Evolutionary conservation across 2,888 invertebrate genomes (phyloP).

Genomic region (Tetheella fluctuosa): DNA sequence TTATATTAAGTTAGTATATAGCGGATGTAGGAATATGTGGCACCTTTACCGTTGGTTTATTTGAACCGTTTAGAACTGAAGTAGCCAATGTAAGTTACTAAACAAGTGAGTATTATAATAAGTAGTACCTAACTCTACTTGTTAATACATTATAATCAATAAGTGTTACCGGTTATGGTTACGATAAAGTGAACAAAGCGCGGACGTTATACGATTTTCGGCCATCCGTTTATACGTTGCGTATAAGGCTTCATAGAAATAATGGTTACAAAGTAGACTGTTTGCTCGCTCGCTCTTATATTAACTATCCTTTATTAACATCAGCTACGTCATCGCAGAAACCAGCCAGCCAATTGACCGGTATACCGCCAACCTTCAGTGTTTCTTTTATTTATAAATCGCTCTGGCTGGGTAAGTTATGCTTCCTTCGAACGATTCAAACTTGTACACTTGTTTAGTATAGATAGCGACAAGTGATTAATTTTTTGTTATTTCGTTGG

Average conservation of each 20-base stretch:
- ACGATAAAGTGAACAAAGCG: slow-evolving; percentile 68
- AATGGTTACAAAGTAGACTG: slow-evolving; percentile 64
- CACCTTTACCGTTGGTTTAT: background rate
- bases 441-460: slow-evolving; percentile 9
- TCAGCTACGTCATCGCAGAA: slow-evolving; percentile 79
- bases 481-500: background rate
- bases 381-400: slow-evolving; percentile 83
- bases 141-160: slow-evolving; percentile 48
- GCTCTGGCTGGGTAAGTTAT: slow-evolving; percentile 79
- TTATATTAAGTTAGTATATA: background rate
- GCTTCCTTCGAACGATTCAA: slow-evolving; percentile 55
- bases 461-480: background rate
- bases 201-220: slow-evolving; percentile 78
- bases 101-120: slow-evolving; percentile 15
- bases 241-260: slow-evolving; percentile 78
- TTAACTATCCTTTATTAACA: slow-evolving; percentile 54
- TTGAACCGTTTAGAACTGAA: background rate
- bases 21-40: background rate
- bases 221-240: slow-evolving; percentile 73
- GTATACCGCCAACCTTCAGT: slow-evolving; percentile 84
- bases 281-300: slow-evolving; percentile 49
- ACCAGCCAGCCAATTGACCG: slow-evolving; percentile 84
- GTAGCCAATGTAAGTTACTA: slow-evolving; percentile 19
- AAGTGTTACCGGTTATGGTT: slow-evolving; percentile 55
- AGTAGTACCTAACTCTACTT: slow-evolving; percentile 17